A percentile compares a stretch with the other conserved stretches of the same genome.
Evolutionary conservation across 1,140 invertebrate species (phyloP).

Genomic region (Lepidurus packardi): DNA sequence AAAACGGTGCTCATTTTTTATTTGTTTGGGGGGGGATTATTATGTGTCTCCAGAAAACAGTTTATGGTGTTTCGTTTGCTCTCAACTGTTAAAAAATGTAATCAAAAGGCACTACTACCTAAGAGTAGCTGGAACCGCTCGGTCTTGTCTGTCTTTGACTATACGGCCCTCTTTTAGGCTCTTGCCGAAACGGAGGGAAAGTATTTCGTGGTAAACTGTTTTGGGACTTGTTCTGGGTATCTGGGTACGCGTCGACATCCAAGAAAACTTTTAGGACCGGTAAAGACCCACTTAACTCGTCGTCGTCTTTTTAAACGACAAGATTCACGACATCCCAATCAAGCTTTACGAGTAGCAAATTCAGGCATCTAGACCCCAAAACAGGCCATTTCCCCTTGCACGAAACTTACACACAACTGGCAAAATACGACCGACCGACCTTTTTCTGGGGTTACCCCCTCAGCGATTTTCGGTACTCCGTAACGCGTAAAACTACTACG

Average conservation of each 20-base stretch:
- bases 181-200: too few species aligned
- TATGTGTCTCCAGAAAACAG: neutral
- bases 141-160: neutral
- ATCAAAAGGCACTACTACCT: neutral
- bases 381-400: neutral
- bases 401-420: neutral
- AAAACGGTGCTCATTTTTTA: neutral
- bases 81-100: slow-evolving; percentile 8
- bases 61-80: neutral
- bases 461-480: too few species aligned
- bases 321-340: slow-evolving; percentile 9
- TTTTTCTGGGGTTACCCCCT: neutral
- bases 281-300: neutral
- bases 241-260: neutral
- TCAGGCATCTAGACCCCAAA: neutral
- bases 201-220: neutral
- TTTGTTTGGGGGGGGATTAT: neutral
- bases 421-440: neutral
- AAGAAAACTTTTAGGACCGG: neutral
- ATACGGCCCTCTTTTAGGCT: too few species aligned
- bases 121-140: neutral
- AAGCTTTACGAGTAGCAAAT: neutral
- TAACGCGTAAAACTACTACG: too few species aligned
- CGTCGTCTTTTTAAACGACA: neutral
- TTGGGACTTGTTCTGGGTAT: neutral